Evolutionary conservation across 2,888 invertebrate genomes (phyloP), one percentile per base, ranked within the genome.

Genomic region (Andrena hattorfiana): DNA sequence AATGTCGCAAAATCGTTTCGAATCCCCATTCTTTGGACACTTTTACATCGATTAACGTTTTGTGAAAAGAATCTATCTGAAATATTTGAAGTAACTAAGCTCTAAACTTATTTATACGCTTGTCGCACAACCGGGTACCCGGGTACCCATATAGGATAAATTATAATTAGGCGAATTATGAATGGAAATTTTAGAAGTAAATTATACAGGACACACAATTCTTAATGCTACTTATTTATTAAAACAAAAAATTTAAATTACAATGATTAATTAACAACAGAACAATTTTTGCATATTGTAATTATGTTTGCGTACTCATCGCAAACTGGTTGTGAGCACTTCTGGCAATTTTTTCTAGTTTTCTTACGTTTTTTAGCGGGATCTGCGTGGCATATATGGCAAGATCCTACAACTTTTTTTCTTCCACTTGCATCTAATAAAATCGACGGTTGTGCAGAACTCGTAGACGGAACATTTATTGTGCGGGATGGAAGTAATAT

Each of bases 181-280:
- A 48, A 48, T 10, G 48, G 48, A 48, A 48, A 16, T 56, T 56
- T 23, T 26, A 56, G 8, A 26, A 56, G 49, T 74, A 72, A 77
- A 80, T 85, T 77, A 81, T 78, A 68, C 48, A 86, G 79, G 76
- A 74, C 70, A 80, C 77, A 67, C 81, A 76, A 78, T 59, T 64
- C 23, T 32, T 42, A 48, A 51, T 26, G 60, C 35, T 60, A 69
- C 48, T 68, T 75, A 75, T 75, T 68, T 2, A 60, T 75, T 60
- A 30, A 32, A 30, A 30, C 30, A 30, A 30, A 30, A 6, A 30
- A 30, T 30, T 62, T 51, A 35, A 48, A 42, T 35, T 23, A 35
- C 30, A 71, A 48, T 49, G 71, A 3, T 13, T 13, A 54, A 75
- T n/a, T 16, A 51, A 51, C n/a, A 51, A 51, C n/a, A 51, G 51